Conservation (phyloP, 2,113 vertebrate genomes). For the Seriola aureovittata region DNA sequence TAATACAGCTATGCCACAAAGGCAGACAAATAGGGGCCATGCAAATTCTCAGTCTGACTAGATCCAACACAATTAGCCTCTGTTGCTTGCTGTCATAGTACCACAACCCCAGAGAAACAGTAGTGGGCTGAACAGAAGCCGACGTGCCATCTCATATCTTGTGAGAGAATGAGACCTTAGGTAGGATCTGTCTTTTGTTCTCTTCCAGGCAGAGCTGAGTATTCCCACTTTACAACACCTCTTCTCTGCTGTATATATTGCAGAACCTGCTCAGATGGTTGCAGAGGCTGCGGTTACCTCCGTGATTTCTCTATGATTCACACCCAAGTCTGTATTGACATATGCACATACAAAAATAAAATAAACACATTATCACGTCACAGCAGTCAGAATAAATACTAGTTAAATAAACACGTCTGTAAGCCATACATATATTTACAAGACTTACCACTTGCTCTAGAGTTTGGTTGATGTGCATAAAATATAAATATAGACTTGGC, state of each 20-base stretch:
- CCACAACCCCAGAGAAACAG: slow-evolving; percentile 19
- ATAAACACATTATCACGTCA: not conserved
- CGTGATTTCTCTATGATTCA: slow-evolving; percentile 42
- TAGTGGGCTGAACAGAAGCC: slow-evolving; percentile 45
- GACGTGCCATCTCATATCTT: slow-evolving; percentile 42
- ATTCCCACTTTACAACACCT: slow-evolving; percentile 59
- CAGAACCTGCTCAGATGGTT: slow-evolving; percentile 46
- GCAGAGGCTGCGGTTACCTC: slow-evolving; percentile 31
- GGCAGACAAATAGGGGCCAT: slow-evolving; percentile 5
- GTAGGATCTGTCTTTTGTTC: slow-evolving; percentile 62
- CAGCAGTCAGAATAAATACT: slow-evolving; percentile 33
- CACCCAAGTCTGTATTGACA: slow-evolving; percentile 24
- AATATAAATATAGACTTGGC: slow-evolving; percentile 43
- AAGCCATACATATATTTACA: slow-evolving; percentile 40
- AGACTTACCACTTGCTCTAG: slow-evolving; percentile 26
- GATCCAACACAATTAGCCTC: slow-evolving; percentile 63
- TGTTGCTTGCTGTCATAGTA: slow-evolving; percentile 12
- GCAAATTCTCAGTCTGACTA: slow-evolving; percentile 36
- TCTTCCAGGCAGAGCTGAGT: slow-evolving; percentile 48
- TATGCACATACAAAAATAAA: not conserved
- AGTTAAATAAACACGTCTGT: slow-evolving; percentile 19
- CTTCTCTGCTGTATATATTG: slow-evolving; percentile 46
- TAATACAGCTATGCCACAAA: slow-evolving; percentile 7
- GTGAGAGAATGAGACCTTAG: slow-evolving; percentile 50
- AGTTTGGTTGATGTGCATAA: slow-evolving; percentile 26